Evolutionary conservation across 2,888 invertebrate genomes (phyloP), one percentile per base, ranked within the genome.

Genomic region (Dysmachus trigonus): DNA sequence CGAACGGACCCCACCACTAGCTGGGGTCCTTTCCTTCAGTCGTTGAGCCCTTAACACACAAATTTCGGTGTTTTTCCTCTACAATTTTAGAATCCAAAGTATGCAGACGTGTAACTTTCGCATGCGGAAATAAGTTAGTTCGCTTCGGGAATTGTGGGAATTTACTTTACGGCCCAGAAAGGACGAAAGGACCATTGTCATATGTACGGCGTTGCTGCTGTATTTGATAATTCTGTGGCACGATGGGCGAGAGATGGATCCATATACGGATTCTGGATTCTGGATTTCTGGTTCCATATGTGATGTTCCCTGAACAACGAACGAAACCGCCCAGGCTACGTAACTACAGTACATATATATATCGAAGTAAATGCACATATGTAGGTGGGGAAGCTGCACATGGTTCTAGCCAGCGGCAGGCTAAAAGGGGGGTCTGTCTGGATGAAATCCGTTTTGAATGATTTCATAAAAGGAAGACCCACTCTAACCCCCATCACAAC

Each of bases 361-460:
- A 72, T 83, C 83, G 83, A 83, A 41, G 41, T 83, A 83, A 83
- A 71, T 72, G 83, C 71, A 83, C 41, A 83, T 30, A 27, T 83
- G 13, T 4, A 8, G 35, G 18, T 41, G n/a, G 47, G 47, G 15
- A n/a, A n/a, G 47, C 3, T 47, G 41, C 30, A 79, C 51, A 77
- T 62, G 27, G 1, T 18, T 47, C 5, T 47, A 47, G 47, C 47
- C 47, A 47, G 62, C 35, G 38, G 73, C 18, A 33, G 15, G n/a
- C 18, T 41, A 7, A 15, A 7, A 4, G 27, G 62, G 47, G 8
- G 47, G 35, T 47, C 82, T 87, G 87, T 87, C 87, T 87, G 87
- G 87, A 33, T 87, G 76, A 83, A 86, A 87, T 87, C 87, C 87
- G 87, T 87, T 87, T 86, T 85, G 85, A 87, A 87, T 87, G 87